Conservation (phyloP, 2,797 vertebrate species). For the Decapterus maruadsi region DNA sequence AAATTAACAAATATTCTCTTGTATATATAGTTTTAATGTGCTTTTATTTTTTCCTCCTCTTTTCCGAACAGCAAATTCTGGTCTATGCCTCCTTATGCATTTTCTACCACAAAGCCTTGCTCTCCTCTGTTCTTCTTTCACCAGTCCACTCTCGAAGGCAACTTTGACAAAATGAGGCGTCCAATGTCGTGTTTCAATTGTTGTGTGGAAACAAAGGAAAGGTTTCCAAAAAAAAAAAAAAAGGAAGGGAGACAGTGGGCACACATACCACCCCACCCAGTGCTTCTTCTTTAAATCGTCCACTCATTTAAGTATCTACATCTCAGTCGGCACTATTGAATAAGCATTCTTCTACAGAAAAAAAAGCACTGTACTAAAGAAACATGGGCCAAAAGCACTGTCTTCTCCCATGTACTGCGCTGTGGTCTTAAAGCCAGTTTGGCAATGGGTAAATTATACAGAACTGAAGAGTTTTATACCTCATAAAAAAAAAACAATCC, state of each 20-base stretch:
- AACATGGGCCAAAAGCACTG: conserved; percentile 42
- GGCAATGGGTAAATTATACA: conserved; percentile 42
- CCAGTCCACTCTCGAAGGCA: conserved; percentile 66
- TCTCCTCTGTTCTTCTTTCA: conserved; percentile 31
- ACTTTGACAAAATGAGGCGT: conserved; percentile 48
- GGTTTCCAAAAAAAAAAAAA: conserved; percentile 14
- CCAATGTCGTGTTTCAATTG: conserved; percentile 54
- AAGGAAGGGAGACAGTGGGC: not conserved
- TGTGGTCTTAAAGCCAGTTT: conserved; percentile 39
- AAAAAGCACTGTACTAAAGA: conserved; percentile 58
- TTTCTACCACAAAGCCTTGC: conserved; percentile 61
- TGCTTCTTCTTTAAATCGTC: conserved; percentile 80
- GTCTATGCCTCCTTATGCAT: conserved; percentile 66
- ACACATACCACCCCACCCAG: conserved; percentile 63
- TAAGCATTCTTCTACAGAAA: conserved; percentile 72
- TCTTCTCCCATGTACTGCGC: conserved; percentile 51
- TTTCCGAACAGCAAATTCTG: conserved; percentile 73
- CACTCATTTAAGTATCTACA: conserved; percentile 85
- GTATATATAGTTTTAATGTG: conserved; percentile 88
- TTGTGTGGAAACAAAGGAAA: conserved; percentile 46
- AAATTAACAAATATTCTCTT: conserved; percentile 89
- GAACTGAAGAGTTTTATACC: conserved; percentile 57
- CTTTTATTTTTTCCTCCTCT: conserved; percentile 78
- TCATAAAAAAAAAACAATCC: conserved; percentile 37
- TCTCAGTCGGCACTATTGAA: conserved; percentile 79